Evolutionary conservation across 2,113 vertebrate genomes (phyloP).

Genomic region (Anoura caudifer): DNA sequence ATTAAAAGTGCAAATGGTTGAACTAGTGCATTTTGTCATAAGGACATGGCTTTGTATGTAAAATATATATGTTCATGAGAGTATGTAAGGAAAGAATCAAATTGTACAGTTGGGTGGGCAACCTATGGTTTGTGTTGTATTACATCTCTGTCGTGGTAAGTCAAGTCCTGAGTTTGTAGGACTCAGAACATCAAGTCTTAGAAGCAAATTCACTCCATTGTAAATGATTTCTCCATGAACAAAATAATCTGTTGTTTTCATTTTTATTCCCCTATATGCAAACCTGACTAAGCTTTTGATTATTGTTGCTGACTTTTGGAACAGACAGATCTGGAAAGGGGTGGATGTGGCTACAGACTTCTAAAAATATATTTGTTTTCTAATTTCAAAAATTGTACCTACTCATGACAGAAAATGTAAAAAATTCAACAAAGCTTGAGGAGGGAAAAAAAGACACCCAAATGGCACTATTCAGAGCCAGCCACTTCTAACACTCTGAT

Average conservation of each 20-base stretch:
- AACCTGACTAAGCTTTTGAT: not conserved
- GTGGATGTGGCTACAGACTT: not conserved
- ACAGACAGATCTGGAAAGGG: not conserved
- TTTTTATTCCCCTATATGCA: not conserved
- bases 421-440: not conserved
- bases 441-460: not conserved
- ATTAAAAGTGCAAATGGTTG: not conserved
- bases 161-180: not conserved
- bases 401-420: not conserved
- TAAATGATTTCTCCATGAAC: not conserved
- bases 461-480: not conserved
- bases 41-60: not conserved
- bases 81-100: not conserved
- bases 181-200: not conserved
- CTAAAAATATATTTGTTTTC: not conserved
- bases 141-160: not conserved
- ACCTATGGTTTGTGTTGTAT: not conserved
- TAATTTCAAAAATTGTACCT: not conserved
- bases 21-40: not conserved
- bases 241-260: not conserved
- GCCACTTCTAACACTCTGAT: not conserved
- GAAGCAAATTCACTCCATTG: not conserved
- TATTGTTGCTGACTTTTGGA: not conserved
- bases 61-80: not conserved
- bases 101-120: too few relatives aligned